Conservation (phyloP, 2,888 invertebrate species). For the Thysanoteuthis rhombus region DNA sequence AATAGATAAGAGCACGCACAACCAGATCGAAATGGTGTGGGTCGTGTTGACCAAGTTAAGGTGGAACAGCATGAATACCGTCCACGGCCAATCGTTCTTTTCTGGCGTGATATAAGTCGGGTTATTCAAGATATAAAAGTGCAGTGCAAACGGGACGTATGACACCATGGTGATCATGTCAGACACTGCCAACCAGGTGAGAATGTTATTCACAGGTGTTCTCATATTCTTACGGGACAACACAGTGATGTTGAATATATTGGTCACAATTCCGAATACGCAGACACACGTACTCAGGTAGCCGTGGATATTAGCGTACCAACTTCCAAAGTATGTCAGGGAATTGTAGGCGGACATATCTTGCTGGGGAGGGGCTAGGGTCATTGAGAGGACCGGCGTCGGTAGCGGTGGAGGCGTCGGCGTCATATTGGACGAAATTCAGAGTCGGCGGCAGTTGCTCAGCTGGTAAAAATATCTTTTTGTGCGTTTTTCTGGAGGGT, state of each 20-base stretch:
- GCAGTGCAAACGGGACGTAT: slow-evolving; percentile 88
- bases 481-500: neutral
- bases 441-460: neutral
- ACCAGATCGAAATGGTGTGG: slow-evolving; percentile 91
- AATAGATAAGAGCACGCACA: slow-evolving; percentile 89
- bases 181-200: slow-evolving; percentile 85
- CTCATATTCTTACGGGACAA: slow-evolving; percentile 84
- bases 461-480: neutral
- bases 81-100: slow-evolving; percentile 65
- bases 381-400: neutral
- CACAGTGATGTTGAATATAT: slow-evolving; percentile 90
- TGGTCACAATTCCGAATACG: slow-evolving; percentile 88
- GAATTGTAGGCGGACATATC: neutral
- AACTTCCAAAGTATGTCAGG: slow-evolving; percentile 47
- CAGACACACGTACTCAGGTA: slow-evolving; percentile 87
- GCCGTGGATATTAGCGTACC: slow-evolving; percentile 76
- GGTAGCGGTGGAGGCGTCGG: neutral
- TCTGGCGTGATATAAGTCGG: slow-evolving; percentile 44
- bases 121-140: slow-evolving; percentile 68
- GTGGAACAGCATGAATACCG: slow-evolving; percentile 75
- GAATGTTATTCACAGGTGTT: slow-evolving; percentile 89
- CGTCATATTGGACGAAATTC: slow-evolving; percentile 18
- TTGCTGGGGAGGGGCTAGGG: neutral
- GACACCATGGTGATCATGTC: slow-evolving; percentile 88
- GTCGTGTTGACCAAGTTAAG: slow-evolving; percentile 87